phyloP scores from a whole-genome alignment of 2,113 vertebrate genomes.

The Uria lomvia region DNA sequence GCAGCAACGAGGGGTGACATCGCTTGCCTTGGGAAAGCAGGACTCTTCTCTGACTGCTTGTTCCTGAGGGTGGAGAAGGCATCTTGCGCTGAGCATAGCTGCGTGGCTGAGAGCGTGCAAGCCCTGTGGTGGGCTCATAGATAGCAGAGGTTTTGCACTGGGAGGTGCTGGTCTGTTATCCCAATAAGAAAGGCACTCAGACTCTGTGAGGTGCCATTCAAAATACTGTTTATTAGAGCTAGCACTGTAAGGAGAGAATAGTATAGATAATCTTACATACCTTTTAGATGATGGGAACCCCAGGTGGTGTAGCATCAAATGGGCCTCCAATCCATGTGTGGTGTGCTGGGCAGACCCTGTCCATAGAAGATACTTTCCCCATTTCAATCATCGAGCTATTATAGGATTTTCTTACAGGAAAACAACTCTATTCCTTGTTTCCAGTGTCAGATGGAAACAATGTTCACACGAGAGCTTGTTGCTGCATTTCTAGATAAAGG shows the following conservation, averaged over 20 bases:
- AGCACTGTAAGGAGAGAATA: neutral
- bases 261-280: rapidly evolving
- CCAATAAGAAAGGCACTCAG: neutral
- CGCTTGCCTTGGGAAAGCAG: neutral
- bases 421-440: neutral
- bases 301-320: neutral
- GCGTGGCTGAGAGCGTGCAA: neutral
- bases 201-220: neutral
- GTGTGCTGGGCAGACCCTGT: rapidly evolving
- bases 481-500: neutral
- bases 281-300: neutral
- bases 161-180: neutral
- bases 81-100: neutral
- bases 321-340: no score
- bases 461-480: neutral
- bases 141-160: neutral
- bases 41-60: neutral
- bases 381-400: rapidly evolving
- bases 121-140: no score
- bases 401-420: neutral
- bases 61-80: neutral
- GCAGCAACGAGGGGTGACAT: no score
- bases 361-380: neutral
- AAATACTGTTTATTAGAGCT: neutral
- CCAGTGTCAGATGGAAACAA: neutral